Evolutionary conservation across 2,113 vertebrate species (phyloP).

Genomic region (Cryptomyrus ogoouensis): DNA sequence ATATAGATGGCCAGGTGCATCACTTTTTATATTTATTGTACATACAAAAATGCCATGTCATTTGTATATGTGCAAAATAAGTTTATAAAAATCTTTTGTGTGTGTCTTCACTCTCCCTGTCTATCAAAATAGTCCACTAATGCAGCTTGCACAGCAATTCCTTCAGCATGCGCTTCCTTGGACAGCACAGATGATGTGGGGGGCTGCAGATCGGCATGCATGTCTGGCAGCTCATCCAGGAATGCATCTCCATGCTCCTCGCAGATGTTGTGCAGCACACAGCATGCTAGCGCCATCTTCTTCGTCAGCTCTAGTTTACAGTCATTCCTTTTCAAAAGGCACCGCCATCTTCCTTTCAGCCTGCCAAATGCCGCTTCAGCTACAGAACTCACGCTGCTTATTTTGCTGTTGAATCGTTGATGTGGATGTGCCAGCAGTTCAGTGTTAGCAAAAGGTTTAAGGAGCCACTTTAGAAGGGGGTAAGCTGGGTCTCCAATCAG

Average conservation of each 20-base stretch:
- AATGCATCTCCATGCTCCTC: slow-evolving; percentile 21
- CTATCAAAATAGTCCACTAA: neutral
- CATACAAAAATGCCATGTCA: neutral
- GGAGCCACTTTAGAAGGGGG: slow-evolving; percentile 19
- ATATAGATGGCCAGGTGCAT: neutral
- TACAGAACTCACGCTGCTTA: neutral
- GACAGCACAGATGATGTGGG: neutral
- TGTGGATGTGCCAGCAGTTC: slow-evolving; percentile 18
- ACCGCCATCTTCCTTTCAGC: slow-evolving; percentile 25
- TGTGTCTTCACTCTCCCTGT: neutral
- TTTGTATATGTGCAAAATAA: neutral
- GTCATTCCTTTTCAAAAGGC: slow-evolving; percentile 29
- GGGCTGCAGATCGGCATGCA: slow-evolving; percentile 7
- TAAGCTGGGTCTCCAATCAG: neutral
- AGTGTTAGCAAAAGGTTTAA: slow-evolving; percentile 29
- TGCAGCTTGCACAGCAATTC: neutral
- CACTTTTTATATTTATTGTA: neutral
- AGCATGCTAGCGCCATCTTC: slow-evolving; percentile 29
- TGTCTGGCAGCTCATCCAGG: slow-evolving; percentile 18
- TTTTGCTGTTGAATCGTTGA: neutral
- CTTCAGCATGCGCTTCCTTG: neutral
- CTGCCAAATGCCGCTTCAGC: slow-evolving; percentile 13
- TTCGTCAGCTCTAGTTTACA: slow-evolving; percentile 28
- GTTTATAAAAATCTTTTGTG: neutral
- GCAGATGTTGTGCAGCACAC: slow-evolving; percentile 30